Percentiles rank a stretch among this genome's conserved stretches.
Evolutionary conservation across 2,797 vertebrate species (phyloP).

Genomic region (Thripadectes ignobilis): DNA sequence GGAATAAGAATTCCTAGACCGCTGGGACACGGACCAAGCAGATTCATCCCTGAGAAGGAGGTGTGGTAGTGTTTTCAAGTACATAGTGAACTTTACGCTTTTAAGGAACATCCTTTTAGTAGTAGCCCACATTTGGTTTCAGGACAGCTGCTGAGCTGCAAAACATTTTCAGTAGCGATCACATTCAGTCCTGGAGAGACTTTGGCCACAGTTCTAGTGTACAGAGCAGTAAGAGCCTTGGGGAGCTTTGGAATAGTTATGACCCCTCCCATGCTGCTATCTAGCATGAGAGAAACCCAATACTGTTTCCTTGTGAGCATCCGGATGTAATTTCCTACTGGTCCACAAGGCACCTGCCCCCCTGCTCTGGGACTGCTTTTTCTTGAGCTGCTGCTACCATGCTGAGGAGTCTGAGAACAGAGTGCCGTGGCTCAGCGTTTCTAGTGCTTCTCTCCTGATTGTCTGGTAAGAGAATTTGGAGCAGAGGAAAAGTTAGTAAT

Average conservation of each 20-base stretch:
- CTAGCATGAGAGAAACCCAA: conserved; percentile 49
- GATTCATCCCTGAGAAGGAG: conserved; percentile 99
- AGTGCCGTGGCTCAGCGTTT: not conserved
- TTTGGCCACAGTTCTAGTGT: conserved; percentile 60
- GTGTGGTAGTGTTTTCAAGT: conserved; percentile 79
- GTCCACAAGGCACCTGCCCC: conserved; percentile 42
- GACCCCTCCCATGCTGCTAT: conserved; percentile 8
- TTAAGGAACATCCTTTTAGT: conserved; percentile 69
- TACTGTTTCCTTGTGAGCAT: conserved; percentile 20
- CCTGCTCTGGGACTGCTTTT: not conserved
- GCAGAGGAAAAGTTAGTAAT: not conserved
- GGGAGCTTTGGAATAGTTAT: conserved; percentile 58
- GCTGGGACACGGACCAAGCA: conserved; percentile 95
- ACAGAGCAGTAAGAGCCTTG: conserved; percentile 48
- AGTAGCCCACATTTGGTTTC: conserved; percentile 63
- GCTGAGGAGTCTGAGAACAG: not conserved
- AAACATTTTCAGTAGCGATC: conserved; percentile 51
- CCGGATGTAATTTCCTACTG: conserved; percentile 42
- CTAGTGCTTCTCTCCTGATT: not conserved
- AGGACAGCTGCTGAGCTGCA: conserved; percentile 61
- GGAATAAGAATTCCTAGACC: conserved; percentile 95
- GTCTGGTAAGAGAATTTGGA: conserved; percentile 8
- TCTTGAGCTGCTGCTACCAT: not conserved
- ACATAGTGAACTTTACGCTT: conserved; percentile 70
- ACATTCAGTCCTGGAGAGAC: conserved; percentile 54